Conservation (phyloP, 1,140 invertebrate species). For the Magallana angulata region DNA sequence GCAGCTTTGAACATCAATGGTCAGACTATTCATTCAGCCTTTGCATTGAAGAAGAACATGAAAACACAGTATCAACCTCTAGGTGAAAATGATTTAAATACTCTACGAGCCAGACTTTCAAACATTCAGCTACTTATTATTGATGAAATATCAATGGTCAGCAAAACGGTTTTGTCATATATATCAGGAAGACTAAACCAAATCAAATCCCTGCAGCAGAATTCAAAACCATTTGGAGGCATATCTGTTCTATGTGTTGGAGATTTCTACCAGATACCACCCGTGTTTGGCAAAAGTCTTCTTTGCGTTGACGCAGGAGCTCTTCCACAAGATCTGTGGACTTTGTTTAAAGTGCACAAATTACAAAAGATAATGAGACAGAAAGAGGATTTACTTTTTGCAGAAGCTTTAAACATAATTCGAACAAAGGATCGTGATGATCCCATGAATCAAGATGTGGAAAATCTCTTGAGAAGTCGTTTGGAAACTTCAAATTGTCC, state of each 20-base stretch:
- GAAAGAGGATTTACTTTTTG: conserved; percentile 54
- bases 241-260: conserved; percentile 58
- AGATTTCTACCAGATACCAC: conserved; percentile 60
- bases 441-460: conserved; percentile 28
- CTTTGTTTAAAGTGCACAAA: conserved; percentile 25
- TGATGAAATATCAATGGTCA: conserved; percentile 63
- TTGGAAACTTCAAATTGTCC: background rate
- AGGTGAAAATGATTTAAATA: conserved; percentile 44
- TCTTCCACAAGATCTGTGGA: conserved; percentile 20
- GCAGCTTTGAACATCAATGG: conserved; percentile 57
- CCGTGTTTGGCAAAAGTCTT: conserved; percentile 44
- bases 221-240: conserved; percentile 53
- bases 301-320: conserved; percentile 27
- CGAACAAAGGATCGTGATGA: conserved; percentile 18
- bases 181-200: conserved; percentile 60
- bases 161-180: conserved; percentile 40
- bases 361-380: conserved; percentile 56
- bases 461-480: conserved; percentile 29
- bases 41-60: conserved; percentile 35
- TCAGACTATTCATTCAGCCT: conserved; percentile 53
- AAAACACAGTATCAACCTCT: conserved; percentile 44
- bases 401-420: conserved; percentile 43
- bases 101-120: background rate
- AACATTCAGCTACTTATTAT: conserved; percentile 50
- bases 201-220: conserved; percentile 38